A percentile compares a stretch with the other conserved stretches of the same genome.
Conservation (phyloP, 2,797 vertebrate species). For the Synanceia verrucosa region DNA sequence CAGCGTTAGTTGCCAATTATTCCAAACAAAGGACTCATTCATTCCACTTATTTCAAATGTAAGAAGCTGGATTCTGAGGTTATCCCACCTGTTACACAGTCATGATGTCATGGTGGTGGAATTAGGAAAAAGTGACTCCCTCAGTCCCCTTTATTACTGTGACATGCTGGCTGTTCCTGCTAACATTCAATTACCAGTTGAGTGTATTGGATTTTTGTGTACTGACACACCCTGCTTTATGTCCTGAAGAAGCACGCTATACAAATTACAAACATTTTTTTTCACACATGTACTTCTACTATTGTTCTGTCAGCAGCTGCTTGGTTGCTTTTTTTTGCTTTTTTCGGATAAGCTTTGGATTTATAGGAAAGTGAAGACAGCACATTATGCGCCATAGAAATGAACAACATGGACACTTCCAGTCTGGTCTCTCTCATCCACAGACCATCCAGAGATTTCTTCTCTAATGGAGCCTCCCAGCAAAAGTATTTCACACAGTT, state of each 20-base stretch:
- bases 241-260: slow-evolving; percentile 12
- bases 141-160: slow-evolving; percentile 19
- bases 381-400: neutral
- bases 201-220: slow-evolving; percentile 24
- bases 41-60: slow-evolving; percentile 26
- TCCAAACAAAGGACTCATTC: slow-evolving; percentile 62
- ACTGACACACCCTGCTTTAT: slow-evolving; percentile 42
- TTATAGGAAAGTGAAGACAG: slow-evolving; percentile 1
- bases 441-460: slow-evolving; percentile 10
- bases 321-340: slow-evolving; percentile 8
- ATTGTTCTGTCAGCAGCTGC: slow-evolving; percentile 45
- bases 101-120: slow-evolving; percentile 60
- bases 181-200: slow-evolving; percentile 7
- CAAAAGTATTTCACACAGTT: neutral
- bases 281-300: slow-evolving; percentile 40
- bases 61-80: slow-evolving; percentile 36
- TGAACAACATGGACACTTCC: slow-evolving; percentile 7
- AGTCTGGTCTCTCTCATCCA: neutral
- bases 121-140: slow-evolving; percentile 70
- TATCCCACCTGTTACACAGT: slow-evolving; percentile 71
- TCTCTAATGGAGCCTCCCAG: neutral
- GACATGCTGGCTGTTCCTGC: slow-evolving; percentile 29
- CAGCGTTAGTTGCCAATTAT: slow-evolving; percentile 33
- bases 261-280: slow-evolving; percentile 45
- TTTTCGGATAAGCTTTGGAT: slow-evolving; percentile 4